Base-by-base conservation (phyloP, 2,113 vertebrate genomes). In the Pyrgilauda ruficollis region DNA sequence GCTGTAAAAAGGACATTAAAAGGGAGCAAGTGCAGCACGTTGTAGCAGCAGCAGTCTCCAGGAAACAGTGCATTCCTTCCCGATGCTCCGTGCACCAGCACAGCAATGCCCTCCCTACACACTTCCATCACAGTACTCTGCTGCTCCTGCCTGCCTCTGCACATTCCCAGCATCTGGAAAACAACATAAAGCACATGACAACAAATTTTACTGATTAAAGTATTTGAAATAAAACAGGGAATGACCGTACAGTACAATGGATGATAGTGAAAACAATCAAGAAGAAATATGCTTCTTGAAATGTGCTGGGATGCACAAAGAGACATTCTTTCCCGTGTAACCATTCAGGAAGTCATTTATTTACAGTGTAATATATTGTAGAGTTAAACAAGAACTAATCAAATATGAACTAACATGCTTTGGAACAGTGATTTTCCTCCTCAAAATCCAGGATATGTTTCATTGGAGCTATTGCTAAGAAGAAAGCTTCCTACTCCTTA, bases 51-150 rank as follows among this genome's bases (percentile, higher is more conserved):
- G 43, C 37, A 58, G 63, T 24, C 77, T 69, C 50, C 2, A 22
- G 44, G 64, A 81, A 80, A 49, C 1, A 10, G 47, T 12, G 21
- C 37, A 0, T 49, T 15, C 11, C 35, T 44, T 49, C 78, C 75
- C 0, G 0, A 9, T 2, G 44, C 61, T 47, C 49, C 31, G 33
- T 64, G 52, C 43, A 37, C 26, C 50, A 27, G 56, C 7, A 3
- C 61, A 15, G 47, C 35, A 50, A 4, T 0, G 13, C 13, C 35
- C 24, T 72, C 49, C 73, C 47, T 77, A 31, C 23, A 31, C n/a
- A 6, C 11, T 24, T 27, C 37, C 39, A 17, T 69, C 68, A 3
- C 6, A 6, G 30, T 3, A 2, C 39, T 27, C 14, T 56, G n/a
- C 44, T 3, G 0, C 2, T 37, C 49, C 79, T 74, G 49, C 43